A percentile compares a stretch with the other conserved stretches of the same genome.
These are phyloP conservation scores for Liolophura sinensis DNA, from an alignment of 1,140 invertebrate species.

Conservation along the genomic window DNA sequence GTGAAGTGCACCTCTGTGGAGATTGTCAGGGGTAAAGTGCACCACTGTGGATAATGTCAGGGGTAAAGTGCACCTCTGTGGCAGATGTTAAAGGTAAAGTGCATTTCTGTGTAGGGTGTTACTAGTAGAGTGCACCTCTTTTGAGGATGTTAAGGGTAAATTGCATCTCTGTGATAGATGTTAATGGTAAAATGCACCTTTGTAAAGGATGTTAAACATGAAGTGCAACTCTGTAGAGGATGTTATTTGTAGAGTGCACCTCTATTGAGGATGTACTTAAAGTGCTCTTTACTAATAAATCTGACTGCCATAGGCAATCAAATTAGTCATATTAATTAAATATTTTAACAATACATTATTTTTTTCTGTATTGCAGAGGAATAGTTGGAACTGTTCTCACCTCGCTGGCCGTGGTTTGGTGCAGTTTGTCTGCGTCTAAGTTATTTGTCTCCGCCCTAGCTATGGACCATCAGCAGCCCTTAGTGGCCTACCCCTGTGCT, in stretches of 20 bases:
- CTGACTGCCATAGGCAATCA: neutral
- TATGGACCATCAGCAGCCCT: constrained; percentile 85
- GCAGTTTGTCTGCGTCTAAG: constrained; percentile 87
- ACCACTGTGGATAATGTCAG: no score
- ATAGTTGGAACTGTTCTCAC: constrained; percentile 75
- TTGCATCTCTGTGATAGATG: no score
- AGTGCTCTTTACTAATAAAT: neutral
- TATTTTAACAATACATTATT: no score
- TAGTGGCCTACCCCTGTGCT: constrained; percentile 92
- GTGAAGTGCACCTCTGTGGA: no score
- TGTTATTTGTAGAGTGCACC: neutral
- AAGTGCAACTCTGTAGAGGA: neutral
- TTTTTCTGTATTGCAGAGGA: constrained; percentile 60
- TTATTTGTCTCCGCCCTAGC: constrained; percentile 90
- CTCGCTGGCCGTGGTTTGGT: constrained; percentile 82
- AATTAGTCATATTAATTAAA: constrained; percentile 2
- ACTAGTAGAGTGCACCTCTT: no score
- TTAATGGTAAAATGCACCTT: no score
- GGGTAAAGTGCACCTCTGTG: no score
- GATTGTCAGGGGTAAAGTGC: no score
- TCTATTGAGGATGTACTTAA: neutral
- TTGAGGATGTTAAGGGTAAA: no score
- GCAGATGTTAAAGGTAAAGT: no score
- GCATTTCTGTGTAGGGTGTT: no score
- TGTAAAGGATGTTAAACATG: no score